Evolutionary conservation across 2,113 vertebrate species (phyloP).

Genomic region (Hemiscyllium ocellatum): DNA sequence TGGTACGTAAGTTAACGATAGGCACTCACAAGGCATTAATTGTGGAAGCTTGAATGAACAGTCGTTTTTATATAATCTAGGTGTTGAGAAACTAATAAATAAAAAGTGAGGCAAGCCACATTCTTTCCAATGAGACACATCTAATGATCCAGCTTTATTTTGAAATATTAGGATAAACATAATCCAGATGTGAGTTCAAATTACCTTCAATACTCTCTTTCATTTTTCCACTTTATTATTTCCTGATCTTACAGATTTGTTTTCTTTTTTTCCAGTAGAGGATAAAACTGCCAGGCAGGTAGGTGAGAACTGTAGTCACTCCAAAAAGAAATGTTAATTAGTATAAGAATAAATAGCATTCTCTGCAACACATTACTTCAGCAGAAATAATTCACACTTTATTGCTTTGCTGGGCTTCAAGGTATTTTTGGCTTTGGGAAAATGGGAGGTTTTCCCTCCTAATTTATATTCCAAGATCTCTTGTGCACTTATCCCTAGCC

Average conservation of each 20-base stretch:
- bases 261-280: slow-evolving; percentile 20
- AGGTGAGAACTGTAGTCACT: neutral
- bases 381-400: neutral
- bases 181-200: slow-evolving; percentile 36
- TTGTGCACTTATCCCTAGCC: neutral
- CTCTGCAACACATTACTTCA: neutral
- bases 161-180: slow-evolving; percentile 25
- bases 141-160: slow-evolving; percentile 16
- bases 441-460: neutral
- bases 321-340: slow-evolving; percentile 21
- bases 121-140: slow-evolving; percentile 22
- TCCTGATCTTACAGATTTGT: slow-evolving; percentile 31
- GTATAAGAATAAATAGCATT: neutral
- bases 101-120: neutral
- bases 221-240: slow-evolving; percentile 23
- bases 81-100: slow-evolving; percentile 34
- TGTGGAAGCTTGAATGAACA: slow-evolving; percentile 31
- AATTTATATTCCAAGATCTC: neutral
- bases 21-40: slow-evolving; percentile 34
- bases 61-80: slow-evolving; percentile 15
- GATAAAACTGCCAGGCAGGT: neutral
- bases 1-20: neutral
- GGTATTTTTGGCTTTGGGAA: neutral
- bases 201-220: slow-evolving; percentile 25
- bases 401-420: neutral